Percentiles rank a stretch among this genome's conserved stretches.
phyloP scores from a whole-genome alignment of 1,140 invertebrate species.

The Proctacanthus coquilletti region DNA sequence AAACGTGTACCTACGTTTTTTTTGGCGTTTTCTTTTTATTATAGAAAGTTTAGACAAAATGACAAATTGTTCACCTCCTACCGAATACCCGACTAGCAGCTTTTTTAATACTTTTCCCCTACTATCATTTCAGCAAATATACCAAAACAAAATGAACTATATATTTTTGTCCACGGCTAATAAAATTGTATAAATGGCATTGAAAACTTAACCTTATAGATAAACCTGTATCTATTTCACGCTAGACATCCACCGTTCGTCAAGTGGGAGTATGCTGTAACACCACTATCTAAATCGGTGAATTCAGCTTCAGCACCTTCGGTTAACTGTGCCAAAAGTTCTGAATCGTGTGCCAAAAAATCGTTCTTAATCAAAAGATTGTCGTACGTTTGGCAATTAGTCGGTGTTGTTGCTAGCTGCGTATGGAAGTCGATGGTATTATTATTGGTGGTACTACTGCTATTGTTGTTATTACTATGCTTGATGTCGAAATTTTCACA shows the following conservation, averaged over 20 bases:
- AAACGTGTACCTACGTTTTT: no score
- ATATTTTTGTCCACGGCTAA: no score
- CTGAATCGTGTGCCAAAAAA: conserved; percentile 14
- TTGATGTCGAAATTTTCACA: conserved; percentile 26
- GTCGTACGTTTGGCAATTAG: conserved; percentile 19
- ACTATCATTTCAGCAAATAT: no score
- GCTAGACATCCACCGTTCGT: conserved; percentile 26
- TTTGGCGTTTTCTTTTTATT: no score
- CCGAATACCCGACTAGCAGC: no score
- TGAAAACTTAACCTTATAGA: no score
- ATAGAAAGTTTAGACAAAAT: no score
- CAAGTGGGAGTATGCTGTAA: conserved; percentile 16
- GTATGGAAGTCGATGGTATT: not conserved
- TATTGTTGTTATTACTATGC: conserved; percentile 14
- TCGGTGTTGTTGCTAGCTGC: conserved; percentile 8
- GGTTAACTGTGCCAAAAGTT: conserved; percentile 10
- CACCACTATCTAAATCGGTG: conserved; percentile 23
- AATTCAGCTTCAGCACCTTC: conserved; percentile 18
- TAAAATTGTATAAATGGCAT: no score
- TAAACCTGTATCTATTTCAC: conserved; percentile 14
- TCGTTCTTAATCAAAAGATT: conserved; percentile 24
- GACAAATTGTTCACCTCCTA: no score
- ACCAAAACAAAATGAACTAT: no score
- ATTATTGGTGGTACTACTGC: conserved; percentile 8
- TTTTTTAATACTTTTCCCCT: no score